Evolutionary conservation across 2,113 vertebrate species (phyloP), one percentile per base, ranked within the genome.

Genomic region (Felis catus): DNA sequence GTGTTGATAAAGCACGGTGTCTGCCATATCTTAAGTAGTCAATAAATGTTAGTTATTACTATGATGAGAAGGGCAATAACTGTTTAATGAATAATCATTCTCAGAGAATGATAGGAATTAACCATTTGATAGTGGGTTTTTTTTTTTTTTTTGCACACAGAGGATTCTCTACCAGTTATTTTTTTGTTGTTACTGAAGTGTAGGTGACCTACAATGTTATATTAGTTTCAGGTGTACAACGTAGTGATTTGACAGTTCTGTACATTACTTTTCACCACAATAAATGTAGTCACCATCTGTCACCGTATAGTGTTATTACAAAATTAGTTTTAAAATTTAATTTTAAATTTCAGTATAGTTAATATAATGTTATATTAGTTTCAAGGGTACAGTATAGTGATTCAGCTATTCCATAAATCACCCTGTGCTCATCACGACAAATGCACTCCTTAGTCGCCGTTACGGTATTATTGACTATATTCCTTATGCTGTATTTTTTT

Each of bases 1-100:
- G 88, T 81, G 18, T 80, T 66, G 74, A 55, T 79, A 96, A 93
- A 91, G 25, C 25, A 85, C 23, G 61, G 7, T 71, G 27, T n/a
- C 76, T 91, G 18, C 21, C 65, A 66, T 80, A 58, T 88, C 27
- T 41, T 86, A 93, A 78, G 8, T 73, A 88, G 13, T 86, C 25
- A 79, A 33, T 94, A 83, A 92, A 61, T 80, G 36, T 39, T 94
- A 82, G 61, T 7, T 88, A 73, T 91, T 70, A 93, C 23, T 89
- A 13, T 82, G 15, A 7, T 5, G 12, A 91, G 61, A 74, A 96
- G 12, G 90, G 36, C 4, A 87, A 29, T 53, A 94, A 84, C 39
- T 95, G 55, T 84, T 74, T 79, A 92, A 85, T 63, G 11, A 94
- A 66, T 74, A 97, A 63, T 90, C n/a, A 88, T 93, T 91, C 55